These are phyloP conservation scores for Microplitis deprimator DNA, from an alignment of 2,888 invertebrate species.

Conservation along the genomic window DNA sequence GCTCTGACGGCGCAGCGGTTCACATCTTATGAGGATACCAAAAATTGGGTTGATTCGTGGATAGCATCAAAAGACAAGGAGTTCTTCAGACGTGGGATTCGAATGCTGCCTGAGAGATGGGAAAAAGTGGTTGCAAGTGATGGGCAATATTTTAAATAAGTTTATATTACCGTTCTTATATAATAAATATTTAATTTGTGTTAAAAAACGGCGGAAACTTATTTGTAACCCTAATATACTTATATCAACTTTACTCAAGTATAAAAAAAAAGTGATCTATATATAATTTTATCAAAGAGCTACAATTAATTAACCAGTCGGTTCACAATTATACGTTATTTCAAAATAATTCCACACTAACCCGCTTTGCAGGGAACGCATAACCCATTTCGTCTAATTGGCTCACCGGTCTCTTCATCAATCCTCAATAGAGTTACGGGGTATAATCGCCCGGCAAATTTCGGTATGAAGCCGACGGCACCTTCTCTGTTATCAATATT, in stretches of 20 bases:
- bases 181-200: too few species aligned
- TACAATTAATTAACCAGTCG: neutral
- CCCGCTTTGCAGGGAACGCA: constrained; percentile 86
- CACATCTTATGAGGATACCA: too few species aligned
- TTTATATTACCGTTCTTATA: too few species aligned
- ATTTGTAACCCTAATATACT: too few species aligned
- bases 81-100: too few species aligned
- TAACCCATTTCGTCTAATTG: constrained; percentile 76
- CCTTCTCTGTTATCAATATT: constrained; percentile 92
- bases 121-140: too few species aligned
- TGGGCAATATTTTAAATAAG: too few species aligned
- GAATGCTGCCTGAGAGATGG: too few species aligned
- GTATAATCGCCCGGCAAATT: constrained; percentile 73
- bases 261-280: neutral
- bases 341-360: constrained; percentile 52
- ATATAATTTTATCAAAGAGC: neutral
- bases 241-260: neutral
- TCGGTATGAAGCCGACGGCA: constrained; percentile 92
- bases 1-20: too few species aligned
- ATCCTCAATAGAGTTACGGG: constrained; percentile 81
- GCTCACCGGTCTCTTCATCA: constrained; percentile 77
- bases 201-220: too few species aligned
- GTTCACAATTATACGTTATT: neutral
- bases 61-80: too few species aligned
- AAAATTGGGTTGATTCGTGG: too few species aligned